Conservation (phyloP, 2,113 vertebrate genomes). For the Pseudolaguvia tuberculata region DNA sequence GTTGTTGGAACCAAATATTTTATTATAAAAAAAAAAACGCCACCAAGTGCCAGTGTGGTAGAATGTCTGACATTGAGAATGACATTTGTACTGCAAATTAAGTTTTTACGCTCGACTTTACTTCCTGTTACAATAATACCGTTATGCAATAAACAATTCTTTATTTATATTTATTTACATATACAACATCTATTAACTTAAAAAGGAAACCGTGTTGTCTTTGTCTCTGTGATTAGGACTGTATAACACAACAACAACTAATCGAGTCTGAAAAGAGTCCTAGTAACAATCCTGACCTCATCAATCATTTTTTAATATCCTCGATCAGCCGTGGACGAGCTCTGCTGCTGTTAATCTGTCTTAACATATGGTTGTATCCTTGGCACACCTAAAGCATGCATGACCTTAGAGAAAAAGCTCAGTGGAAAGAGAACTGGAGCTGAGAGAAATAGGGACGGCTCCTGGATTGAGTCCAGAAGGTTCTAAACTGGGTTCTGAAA, state of each 20-base stretch:
- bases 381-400: slow-evolving; percentile 2
- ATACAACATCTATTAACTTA: too few species aligned
- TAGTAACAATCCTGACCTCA: slow-evolving; percentile 4
- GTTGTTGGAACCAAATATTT: slow-evolving; percentile 53
- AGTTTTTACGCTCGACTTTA: slow-evolving; percentile 38
- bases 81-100: slow-evolving; percentile 33
- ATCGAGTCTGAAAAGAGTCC: slow-evolving; percentile 8
- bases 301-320: slow-evolving; percentile 34
- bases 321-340: slow-evolving; percentile 28
- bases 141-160: too few species aligned
- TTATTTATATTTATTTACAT: too few species aligned
- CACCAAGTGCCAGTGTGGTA: slow-evolving; percentile 39
- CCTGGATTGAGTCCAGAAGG: neutral
- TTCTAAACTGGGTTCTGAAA: too few species aligned
- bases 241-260: too few species aligned
- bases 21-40: slow-evolving; percentile 49
- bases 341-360: slow-evolving; percentile 9
- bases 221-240: too few species aligned
- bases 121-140: slow-evolving; percentile 43
- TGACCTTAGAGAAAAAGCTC: slow-evolving; percentile 13
- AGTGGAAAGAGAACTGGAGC: slow-evolving; percentile 9
- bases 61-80: slow-evolving; percentile 43
- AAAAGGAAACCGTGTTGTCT: too few species aligned
- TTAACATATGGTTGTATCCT: neutral
- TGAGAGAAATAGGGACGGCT: neutral